Evolutionary conservation across 2,797 vertebrate species (phyloP).

Genomic region (Pseudochromis fuscus): DNA sequence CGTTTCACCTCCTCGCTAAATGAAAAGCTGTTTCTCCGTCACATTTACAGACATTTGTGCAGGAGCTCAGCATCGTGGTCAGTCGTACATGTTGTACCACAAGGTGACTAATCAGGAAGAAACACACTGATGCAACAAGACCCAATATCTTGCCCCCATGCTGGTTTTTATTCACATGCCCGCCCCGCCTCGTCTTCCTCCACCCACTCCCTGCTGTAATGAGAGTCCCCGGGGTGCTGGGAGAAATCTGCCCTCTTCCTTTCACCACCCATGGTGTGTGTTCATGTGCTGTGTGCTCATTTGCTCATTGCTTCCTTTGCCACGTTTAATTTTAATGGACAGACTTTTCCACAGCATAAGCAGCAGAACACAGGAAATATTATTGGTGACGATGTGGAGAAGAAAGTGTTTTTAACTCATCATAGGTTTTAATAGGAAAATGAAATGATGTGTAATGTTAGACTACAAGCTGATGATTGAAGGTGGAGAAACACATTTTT

Average conservation of each 20-base stretch:
- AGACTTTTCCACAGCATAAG: constrained; percentile 24
- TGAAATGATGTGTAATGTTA: no score
- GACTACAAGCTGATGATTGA: no score
- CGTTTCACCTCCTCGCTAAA: not conserved
- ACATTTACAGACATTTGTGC: constrained; percentile 3
- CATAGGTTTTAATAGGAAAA: no score
- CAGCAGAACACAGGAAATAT: not conserved
- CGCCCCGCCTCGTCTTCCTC: constrained; percentile 47
- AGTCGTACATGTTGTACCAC: constrained; percentile 43
- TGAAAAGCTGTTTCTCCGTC: constrained; percentile 13
- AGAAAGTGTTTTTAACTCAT: no score
- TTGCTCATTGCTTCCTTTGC: constrained; percentile 49
- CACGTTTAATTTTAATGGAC: constrained; percentile 46
- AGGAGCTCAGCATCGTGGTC: constrained; percentile 47
- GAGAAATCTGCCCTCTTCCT: constrained; percentile 53
- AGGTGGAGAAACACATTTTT: no score
- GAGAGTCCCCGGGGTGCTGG: constrained; percentile 63
- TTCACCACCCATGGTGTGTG: constrained; percentile 51
- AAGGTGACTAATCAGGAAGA: constrained; percentile 69
- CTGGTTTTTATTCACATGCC: constrained; percentile 60
- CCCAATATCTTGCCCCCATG: constrained; percentile 58
- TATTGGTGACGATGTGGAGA: no score
- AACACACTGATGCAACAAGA: constrained; percentile 62
- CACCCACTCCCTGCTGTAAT: constrained; percentile 76
- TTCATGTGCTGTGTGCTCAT: constrained; percentile 58